Percentiles rank a stretch among this genome's conserved stretches.
phyloP scores from a whole-genome alignment of 2,797 vertebrate species.

The Tamandua tetradactyla region DNA sequence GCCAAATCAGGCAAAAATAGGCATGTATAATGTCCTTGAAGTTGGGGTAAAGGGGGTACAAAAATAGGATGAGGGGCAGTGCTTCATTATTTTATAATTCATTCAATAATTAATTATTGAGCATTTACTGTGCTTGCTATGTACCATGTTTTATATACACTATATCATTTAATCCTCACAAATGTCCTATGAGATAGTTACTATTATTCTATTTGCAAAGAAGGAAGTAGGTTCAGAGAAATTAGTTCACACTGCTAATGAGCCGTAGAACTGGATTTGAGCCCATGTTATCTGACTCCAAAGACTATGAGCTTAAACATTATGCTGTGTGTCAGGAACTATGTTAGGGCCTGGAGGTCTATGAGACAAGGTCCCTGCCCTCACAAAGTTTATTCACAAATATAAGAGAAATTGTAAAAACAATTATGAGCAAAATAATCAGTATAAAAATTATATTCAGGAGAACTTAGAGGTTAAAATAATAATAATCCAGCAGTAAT shows the following conservation, averaged over 20 bases:
- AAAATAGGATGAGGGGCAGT: conserved; percentile 33
- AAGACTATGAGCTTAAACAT: neutral
- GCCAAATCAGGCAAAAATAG: conserved; percentile 23
- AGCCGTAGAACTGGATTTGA: conserved; percentile 23
- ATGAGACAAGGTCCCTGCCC: neutral
- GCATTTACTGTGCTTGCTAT: neutral
- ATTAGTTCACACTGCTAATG: conserved; percentile 19
- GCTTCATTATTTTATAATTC: conserved; percentile 36
- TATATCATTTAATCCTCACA: conserved; percentile 32
- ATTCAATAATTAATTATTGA: neutral
- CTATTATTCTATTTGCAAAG: neutral
- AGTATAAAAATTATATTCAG: neutral
- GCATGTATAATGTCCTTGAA: conserved; percentile 36
- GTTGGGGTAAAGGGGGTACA: neutral
- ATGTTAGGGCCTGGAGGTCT: neutral
- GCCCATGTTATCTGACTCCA: neutral
- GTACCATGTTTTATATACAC: neutral
- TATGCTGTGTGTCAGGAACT: neutral
- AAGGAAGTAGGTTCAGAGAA: neutral
- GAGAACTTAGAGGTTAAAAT: neutral
- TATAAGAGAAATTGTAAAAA: conserved; percentile 38
- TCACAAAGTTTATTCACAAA: neutral
- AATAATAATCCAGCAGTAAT: neutral
- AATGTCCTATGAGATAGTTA: neutral
- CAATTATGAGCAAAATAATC: conserved; percentile 48